Conservation (phyloP, 1,140 invertebrate species). For the Dolichoris vasculosae region DNA sequence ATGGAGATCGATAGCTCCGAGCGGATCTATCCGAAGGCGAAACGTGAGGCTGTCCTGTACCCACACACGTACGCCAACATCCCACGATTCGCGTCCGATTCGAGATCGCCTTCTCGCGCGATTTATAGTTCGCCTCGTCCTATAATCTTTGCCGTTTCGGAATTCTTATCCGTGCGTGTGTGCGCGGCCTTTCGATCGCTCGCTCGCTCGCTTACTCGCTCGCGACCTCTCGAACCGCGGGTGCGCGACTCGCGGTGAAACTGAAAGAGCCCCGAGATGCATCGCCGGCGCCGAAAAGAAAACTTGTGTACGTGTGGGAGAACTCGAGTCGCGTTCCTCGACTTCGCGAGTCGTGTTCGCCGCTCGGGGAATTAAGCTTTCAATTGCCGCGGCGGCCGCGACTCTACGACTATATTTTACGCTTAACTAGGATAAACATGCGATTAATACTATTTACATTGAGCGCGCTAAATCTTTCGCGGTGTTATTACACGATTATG, state of each 20-base stretch:
- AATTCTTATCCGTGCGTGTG: not conserved
- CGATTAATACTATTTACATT: constrained; percentile 23
- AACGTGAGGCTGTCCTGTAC: constrained; percentile 42
- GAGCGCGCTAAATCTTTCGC: not conserved
- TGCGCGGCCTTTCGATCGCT: not conserved
- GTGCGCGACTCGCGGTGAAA: not conserved
- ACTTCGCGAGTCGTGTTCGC: too few species aligned
- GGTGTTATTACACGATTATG: not conserved
- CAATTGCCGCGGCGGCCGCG: not conserved
- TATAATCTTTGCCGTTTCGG: constrained; percentile 35
- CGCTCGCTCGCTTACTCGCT: too few species aligned
- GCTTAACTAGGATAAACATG: not conserved
- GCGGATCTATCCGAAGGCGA: constrained; percentile 57
- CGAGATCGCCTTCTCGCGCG: constrained; percentile 6
- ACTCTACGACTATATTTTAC: not conserved
- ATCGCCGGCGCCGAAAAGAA: not conserved
- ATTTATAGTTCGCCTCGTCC: constrained; percentile 41
- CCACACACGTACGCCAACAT: constrained; percentile 37
- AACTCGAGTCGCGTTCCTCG: not conserved
- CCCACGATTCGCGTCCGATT: constrained; percentile 37
- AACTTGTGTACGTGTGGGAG: not conserved
- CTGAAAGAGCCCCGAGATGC: not conserved
- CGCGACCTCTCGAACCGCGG: not conserved
- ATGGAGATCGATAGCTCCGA: constrained; percentile 68
- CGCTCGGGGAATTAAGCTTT: not conserved